Base-by-base conservation (phyloP, 2,113 vertebrate genomes). In the Guaruba guarouba region DNA sequence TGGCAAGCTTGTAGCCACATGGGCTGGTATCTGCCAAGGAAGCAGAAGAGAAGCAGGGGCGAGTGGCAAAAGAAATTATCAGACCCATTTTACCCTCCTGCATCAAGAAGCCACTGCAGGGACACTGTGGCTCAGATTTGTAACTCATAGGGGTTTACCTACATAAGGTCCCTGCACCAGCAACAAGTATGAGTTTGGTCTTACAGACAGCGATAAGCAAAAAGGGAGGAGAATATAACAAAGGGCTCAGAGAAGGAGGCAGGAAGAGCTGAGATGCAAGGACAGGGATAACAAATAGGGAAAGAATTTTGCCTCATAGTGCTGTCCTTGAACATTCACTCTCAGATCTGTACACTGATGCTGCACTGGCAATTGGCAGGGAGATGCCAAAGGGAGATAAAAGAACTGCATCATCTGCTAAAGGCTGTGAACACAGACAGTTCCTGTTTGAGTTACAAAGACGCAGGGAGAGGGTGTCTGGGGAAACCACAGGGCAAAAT, bases 371-470 rank as follows among this genome's bases (percentile, higher is more conserved):
- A 84, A 67, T 69, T 35, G 55, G 61, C 80, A 75, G 69, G 46
- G 86, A 91, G 94, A 91, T 95, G 83, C 77, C 91, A 92, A 63
- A 81, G 64, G 66, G 81, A 95, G 93, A 92, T 93, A 94, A 91
- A 79, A 93, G 87, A 79, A 25, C 48, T 63, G 81, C 77, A 91
- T 74, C 86, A 35, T 75, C 78, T 79, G 81, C 88, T 66, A 9
- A 64, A 91, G 76, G 57, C 62, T 78, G 51, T 0, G 1, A 88
- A 84, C 64, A 23, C 57, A 39, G 66, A 75, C 43, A 87, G 95
- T 95, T 96, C 69, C 93, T 96, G 82, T 96, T 22, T 84, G 64
- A 96, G 83, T 18, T 1, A 27, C n/a, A 78, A 19, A 88, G 73
- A 48, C 28, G 48, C 35, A 82, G 80, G n/a, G 49, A 84, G 55